These are phyloP conservation scores for Acrocephalus kingi DNA, from an alignment of 2,113 vertebrate genomes.

Conservation along the genomic window DNA sequence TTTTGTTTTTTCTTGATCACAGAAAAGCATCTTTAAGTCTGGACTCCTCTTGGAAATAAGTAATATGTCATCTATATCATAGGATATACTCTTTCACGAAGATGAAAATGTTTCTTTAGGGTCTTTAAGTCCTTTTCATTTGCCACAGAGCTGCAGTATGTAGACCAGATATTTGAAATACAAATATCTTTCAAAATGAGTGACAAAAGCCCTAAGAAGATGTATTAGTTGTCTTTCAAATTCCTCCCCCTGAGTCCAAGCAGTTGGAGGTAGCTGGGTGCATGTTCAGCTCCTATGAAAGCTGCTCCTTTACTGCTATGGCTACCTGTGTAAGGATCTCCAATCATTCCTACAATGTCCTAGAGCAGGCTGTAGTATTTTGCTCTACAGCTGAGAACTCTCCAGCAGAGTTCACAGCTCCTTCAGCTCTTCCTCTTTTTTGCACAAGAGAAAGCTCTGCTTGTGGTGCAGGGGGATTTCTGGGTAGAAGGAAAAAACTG, in stretches of 20 bases:
- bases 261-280: background rate
- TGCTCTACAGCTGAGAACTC: background rate
- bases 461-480: background rate
- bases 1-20: background rate
- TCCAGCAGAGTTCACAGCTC: background rate
- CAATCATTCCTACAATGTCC: background rate
- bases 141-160: background rate
- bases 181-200: background rate
- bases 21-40: background rate
- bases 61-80: background rate
- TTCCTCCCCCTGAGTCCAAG: background rate
- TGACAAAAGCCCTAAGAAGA: background rate
- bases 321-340: background rate
- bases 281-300: too few species aligned
- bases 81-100: background rate
- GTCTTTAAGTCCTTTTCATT: background rate
- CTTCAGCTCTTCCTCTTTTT: slow-evolving; percentile 24
- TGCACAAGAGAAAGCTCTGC: slow-evolving; percentile 1
- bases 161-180: background rate
- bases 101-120: background rate
- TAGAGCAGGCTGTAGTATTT: background rate
- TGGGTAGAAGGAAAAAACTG: slow-evolving; percentile 22
- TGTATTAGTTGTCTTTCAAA: background rate
- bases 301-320: background rate
- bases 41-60: background rate